Evolutionary conservation across 2,113 vertebrate genomes (phyloP), one percentile per base, ranked within the genome.

Genomic region (Chlorodrepanis virens): DNA sequence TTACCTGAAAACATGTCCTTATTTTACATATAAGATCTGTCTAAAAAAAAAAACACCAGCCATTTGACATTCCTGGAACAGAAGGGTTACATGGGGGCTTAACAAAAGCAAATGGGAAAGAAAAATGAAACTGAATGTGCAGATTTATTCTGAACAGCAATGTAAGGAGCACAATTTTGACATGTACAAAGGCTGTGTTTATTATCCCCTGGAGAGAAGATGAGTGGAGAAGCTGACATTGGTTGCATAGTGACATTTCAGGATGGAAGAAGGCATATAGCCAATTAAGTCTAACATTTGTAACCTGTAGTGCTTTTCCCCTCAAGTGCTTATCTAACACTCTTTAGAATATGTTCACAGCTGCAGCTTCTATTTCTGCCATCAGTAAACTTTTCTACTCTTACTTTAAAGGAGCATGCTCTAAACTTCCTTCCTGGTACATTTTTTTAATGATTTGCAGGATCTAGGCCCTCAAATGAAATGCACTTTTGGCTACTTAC

Each of bases 271-370:
- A 96, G 61, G 79, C 95, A 81, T 93, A 87, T 71, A 95, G 88
- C 83, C 94, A 97, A 96, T 97, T 97, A 95, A 96, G 80, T 83
- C 83, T 96, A 96, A 76, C 83, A 93, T 96, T 97, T 96, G 92
- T 96, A 97, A 87, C 96, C 94, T 92, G 94, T 94, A 94, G 96
- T 90, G 93, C 65, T 96, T 95, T 96, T 96, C 83, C 85, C 95
- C 92, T 97, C 72, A 95, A 96, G 95, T 97, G 92, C 83, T 96
- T 97, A 93, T 96, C 90, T 94, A 96, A 96, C 93, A 89, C 90
- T 94, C 91, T 94, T 97, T 94, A 83, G 68, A 96, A 93, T 94
- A 86, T 68, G 64, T 95, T 97, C 96, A 94, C 96, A 96, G 96
- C 93, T 96, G 96, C 93, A 90, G 76, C 79, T 95, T 93, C 93